phyloP scores from a whole-genome alignment of 2,888 invertebrate genomes.

The Polydrusus cervinus region DNA sequence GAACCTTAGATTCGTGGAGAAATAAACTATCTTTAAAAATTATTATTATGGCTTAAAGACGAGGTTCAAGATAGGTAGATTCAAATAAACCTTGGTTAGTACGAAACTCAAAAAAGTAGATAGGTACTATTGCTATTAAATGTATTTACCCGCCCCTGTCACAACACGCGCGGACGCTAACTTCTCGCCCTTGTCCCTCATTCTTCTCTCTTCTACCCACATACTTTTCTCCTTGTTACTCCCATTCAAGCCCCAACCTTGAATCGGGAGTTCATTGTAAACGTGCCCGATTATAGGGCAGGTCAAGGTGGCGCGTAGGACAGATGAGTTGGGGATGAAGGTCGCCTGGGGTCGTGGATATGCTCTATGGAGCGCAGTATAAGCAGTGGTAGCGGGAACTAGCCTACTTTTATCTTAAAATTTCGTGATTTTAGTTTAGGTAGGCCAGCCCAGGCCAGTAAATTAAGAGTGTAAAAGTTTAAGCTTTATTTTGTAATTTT shows the following conservation, averaged over 20 bases:
- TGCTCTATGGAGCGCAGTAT: conserved; percentile 35
- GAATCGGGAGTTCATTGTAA: conserved; percentile 47
- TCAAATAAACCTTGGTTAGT: too few species aligned
- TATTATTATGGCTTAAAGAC: too few species aligned
- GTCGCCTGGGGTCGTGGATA: conserved; percentile 20
- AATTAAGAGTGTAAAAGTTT: too few species aligned
- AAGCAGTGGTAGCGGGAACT: conserved; percentile 9
- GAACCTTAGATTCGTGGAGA: too few species aligned
- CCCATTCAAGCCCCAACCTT: conserved; percentile 43
- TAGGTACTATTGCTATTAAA: too few species aligned
- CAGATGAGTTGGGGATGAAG: conserved; percentile 42
- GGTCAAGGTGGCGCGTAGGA: conserved; percentile 51
- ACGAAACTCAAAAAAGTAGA: too few species aligned
- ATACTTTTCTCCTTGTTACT: conserved; percentile 22
- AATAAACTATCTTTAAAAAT: too few species aligned
- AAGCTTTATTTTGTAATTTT: too few species aligned
- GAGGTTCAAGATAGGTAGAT: too few species aligned
- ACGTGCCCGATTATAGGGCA: conserved; percentile 48
- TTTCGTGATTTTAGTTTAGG: too few species aligned
- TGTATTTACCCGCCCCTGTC: conserved; percentile 17
- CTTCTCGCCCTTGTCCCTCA: conserved; percentile 5
- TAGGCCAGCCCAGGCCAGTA: too few species aligned
- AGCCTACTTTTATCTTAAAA: too few species aligned
- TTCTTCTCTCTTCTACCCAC: neutral
- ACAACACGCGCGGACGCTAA: conserved; percentile 22